Conservation (phyloP, 2,113 vertebrate genomes). For the Echinops telfairi region DNA sequence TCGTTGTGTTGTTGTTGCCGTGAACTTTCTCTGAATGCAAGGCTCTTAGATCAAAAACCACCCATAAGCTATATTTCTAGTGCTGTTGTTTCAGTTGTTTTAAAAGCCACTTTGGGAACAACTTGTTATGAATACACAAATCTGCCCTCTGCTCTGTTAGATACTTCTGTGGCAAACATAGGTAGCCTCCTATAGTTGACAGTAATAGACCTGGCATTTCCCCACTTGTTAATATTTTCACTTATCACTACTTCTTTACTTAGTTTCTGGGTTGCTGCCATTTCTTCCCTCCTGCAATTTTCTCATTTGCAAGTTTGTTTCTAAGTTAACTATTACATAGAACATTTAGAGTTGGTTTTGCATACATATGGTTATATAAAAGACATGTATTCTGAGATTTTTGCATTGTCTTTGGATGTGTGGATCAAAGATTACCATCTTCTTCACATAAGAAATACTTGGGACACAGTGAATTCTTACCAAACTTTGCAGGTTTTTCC, state of each 20-base stretch:
- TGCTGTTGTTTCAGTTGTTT: neutral
- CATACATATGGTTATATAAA: neutral
- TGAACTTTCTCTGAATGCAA: neutral
- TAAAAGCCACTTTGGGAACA: conserved; percentile 5
- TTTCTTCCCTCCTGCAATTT: neutral
- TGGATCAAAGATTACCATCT: neutral
- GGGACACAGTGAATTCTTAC: neutral
- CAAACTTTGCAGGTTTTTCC: neutral
- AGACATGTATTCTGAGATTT: neutral
- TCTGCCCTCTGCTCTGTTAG: neutral
- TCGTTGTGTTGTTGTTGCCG: neutral
- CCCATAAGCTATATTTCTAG: neutral
- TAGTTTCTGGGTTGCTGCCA: neutral
- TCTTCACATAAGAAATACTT: neutral
- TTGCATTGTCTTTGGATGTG: neutral
- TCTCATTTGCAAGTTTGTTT: conserved; percentile 14
- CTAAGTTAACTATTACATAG: neutral
- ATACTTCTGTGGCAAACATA: neutral
- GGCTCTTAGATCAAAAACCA: neutral
- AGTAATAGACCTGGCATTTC: neutral
- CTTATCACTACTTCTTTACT: neutral
- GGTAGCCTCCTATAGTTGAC: neutral
- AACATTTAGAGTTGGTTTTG: neutral
- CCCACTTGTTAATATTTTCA: neutral
- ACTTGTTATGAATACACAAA: neutral